phyloP scores from a whole-genome alignment of 37 sponge, comb jelly and placozoan genomes.

The Spongilla lacustris region DNA sequence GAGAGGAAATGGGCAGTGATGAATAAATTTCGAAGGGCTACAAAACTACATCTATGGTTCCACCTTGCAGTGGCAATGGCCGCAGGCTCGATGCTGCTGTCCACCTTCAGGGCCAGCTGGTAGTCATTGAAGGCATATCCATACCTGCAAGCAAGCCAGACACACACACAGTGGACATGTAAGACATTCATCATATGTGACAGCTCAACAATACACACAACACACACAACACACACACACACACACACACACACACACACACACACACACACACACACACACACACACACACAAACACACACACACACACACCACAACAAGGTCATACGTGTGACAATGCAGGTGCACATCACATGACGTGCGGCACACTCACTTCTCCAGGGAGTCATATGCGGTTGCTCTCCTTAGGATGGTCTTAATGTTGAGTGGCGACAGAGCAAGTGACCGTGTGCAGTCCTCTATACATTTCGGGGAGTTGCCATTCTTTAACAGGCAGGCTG shows the following conservation, averaged over 20 bases:
- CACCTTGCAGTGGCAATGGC: constrained; percentile 5
- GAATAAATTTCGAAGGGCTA: not conserved
- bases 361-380: constrained; percentile 91
- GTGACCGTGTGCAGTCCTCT: constrained; percentile 72
- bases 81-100: constrained; percentile 23
- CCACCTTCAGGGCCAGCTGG: constrained; percentile 46
- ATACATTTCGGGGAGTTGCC: constrained; percentile 69
- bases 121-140: constrained; percentile 55
- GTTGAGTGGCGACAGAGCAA: constrained; percentile 52
- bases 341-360: too few species aligned
- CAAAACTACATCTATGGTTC: not conserved
- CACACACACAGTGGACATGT: too few species aligned
- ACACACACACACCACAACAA: not conserved
- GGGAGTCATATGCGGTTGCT: constrained; percentile 77
- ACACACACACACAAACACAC: too few species aligned
- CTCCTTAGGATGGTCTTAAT: constrained; percentile 75
- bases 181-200: too few species aligned
- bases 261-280: too few species aligned
- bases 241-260: too few species aligned
- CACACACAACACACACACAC: too few species aligned
- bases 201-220: too few species aligned
- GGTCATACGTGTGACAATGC: too few species aligned
- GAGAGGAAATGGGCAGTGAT: not conserved
- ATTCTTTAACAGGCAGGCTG: constrained; percentile 82
- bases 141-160: constrained; percentile 16